Evolutionary conservation across 2,888 invertebrate species (phyloP).

Genomic region (Poecilus cupreus): DNA sequence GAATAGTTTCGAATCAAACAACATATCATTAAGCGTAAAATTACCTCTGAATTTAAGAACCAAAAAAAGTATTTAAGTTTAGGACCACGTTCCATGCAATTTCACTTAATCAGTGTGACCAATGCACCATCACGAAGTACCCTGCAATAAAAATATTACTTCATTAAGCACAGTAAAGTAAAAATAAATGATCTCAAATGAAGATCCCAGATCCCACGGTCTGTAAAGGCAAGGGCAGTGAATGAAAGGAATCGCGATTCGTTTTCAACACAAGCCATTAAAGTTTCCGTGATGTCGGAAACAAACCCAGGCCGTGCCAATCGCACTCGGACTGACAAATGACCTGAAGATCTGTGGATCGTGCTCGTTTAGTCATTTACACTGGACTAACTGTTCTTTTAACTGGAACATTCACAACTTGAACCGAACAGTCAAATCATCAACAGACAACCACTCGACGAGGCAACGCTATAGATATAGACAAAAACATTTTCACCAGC

Average conservation of each 20-base stretch:
- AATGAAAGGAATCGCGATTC: background rate
- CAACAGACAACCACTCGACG: background rate
- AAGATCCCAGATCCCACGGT: slow-evolving; percentile 16
- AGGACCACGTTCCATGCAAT: no score
- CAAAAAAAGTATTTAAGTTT: no score
- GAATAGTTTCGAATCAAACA: no score
- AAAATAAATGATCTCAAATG: slow-evolving; percentile 31
- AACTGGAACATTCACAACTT: background rate
- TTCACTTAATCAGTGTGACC: background rate
- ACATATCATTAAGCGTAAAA: no score
- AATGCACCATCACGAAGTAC: slow-evolving; percentile 2
- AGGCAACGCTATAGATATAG: no score
- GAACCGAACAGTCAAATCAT: background rate
- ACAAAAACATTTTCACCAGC: no score
- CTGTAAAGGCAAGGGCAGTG: slow-evolving; percentile 6
- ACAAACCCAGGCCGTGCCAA: slow-evolving; percentile 23
- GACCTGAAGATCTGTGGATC: background rate
- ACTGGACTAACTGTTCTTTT: slow-evolving; percentile 4
- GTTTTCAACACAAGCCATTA: slow-evolving; percentile 23
- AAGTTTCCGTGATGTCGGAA: slow-evolving; percentile 34
- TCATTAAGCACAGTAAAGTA: slow-evolving; percentile 8
- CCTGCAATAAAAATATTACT: slow-evolving; percentile 6
- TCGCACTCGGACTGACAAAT: slow-evolving; percentile 15
- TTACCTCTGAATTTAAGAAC: no score
- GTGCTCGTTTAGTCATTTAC: background rate